Conservation (phyloP, 1,140 invertebrate genomes). For the Hycleus cichorii region DNA sequence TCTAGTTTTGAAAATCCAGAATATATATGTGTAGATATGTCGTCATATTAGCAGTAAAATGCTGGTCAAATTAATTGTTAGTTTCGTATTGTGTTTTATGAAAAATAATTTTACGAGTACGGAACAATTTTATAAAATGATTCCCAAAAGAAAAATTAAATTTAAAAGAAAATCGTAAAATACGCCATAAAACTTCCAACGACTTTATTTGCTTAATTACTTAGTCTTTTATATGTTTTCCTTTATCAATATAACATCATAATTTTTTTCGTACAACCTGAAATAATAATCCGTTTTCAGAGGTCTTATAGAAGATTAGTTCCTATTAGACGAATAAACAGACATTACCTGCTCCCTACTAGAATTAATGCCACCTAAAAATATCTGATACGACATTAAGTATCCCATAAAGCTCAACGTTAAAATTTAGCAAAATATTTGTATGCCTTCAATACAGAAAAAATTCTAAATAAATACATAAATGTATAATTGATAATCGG, state of each 20-base stretch:
- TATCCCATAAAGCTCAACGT: slow-evolving; percentile 7
- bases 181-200: slow-evolving; percentile 16
- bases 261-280: slow-evolving; percentile 9
- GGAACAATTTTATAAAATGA: slow-evolving; percentile 5
- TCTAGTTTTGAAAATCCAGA: too few species aligned
- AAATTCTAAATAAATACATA: too few species aligned
- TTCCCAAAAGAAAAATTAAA: slow-evolving; percentile 23
- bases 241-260: slow-evolving; percentile 25
- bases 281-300: slow-evolving; percentile 31
- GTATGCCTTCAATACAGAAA: too few species aligned
- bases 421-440: slow-evolving; percentile 9
- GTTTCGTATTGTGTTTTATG: background rate
- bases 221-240: slow-evolving; percentile 32
- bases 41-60: too few species aligned
- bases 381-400: slow-evolving; percentile 12
- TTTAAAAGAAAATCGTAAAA: slow-evolving; percentile 21
- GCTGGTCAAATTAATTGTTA: too few species aligned
- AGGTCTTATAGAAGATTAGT: slow-evolving; percentile 10
- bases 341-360: slow-evolving; percentile 10
- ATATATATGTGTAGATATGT: too few species aligned
- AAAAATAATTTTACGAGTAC: background rate
- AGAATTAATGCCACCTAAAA: slow-evolving; percentile 14
- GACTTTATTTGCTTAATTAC: slow-evolving; percentile 33
- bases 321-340: slow-evolving; percentile 14
- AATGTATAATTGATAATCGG: too few species aligned